Percentiles rank a stretch among this genome's conserved stretches.
phyloP scores from a whole-genome alignment of 2,888 invertebrate species.

The Stenoptilia bipunctidactyla region DNA sequence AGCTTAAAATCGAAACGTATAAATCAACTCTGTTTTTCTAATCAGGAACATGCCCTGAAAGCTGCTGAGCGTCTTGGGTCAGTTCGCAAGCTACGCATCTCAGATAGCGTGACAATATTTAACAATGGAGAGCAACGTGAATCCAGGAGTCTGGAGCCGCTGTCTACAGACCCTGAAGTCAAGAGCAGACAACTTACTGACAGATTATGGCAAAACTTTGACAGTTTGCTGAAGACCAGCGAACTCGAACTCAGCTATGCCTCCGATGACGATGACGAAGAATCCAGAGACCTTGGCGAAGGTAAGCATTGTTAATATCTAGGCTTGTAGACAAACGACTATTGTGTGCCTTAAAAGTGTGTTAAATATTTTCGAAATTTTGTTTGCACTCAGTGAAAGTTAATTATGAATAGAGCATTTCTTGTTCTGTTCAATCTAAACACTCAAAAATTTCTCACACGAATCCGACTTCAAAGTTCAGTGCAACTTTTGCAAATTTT shows the following conservation, averaged over 20 bases:
- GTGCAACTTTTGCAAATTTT: too few relatives aligned
- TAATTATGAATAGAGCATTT: too few relatives aligned
- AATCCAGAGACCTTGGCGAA: slow-evolving; percentile 41
- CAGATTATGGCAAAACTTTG: slow-evolving; percentile 42
- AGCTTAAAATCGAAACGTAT: too few relatives aligned
- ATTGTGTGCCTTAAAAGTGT: too few relatives aligned
- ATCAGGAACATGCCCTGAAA: slow-evolving; percentile 53
- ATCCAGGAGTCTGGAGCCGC: slow-evolving; percentile 38
- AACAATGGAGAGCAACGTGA: slow-evolving; percentile 41
- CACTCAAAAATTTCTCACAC: too few relatives aligned
- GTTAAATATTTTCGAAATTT: too few relatives aligned
- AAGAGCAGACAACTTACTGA: slow-evolving; percentile 44
- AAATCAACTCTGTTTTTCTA: too few relatives aligned
- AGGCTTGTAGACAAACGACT: too few relatives aligned
- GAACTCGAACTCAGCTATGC: slow-evolving; percentile 49
- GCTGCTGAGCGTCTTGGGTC: slow-evolving; percentile 42
- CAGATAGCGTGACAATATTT: slow-evolving; percentile 44
- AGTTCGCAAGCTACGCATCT: slow-evolving; percentile 39
- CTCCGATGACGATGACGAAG: slow-evolving; percentile 32
- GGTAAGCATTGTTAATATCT: slow-evolving; percentile 23
- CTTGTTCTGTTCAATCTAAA: too few relatives aligned
- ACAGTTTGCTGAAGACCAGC: slow-evolving; percentile 34
- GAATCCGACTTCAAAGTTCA: too few relatives aligned
- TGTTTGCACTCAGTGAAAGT: too few relatives aligned
- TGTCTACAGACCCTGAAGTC: slow-evolving; percentile 36